A percentile compares a stretch with the other conserved stretches of the same genome.
These are phyloP conservation scores for Drosophila glabriapex DNA, from an alignment of 2,888 invertebrate species.

Conservation along the genomic window DNA sequence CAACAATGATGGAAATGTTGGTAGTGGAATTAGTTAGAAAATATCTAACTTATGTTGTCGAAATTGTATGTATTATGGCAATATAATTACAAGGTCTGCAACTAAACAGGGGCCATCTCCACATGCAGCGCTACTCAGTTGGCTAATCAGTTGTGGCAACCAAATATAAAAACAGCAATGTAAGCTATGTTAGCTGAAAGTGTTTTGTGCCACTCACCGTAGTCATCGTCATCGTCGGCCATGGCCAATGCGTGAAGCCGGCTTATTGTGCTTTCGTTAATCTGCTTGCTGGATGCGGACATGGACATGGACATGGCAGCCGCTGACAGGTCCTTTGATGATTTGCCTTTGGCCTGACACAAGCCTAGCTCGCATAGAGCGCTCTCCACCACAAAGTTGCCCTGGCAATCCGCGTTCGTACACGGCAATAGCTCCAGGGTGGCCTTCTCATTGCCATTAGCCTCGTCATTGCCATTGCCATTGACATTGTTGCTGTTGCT, in stretches of 20 bases:
- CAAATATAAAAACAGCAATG: background rate
- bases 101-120: background rate
- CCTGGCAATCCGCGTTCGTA: conserved; percentile 77
- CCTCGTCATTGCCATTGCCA: conserved; percentile 51
- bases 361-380: conserved; percentile 83
- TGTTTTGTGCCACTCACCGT: conserved; percentile 73
- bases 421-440: conserved; percentile 59
- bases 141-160: conserved; percentile 5
- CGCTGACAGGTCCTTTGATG: conserved; percentile 72
- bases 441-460: conserved; percentile 52
- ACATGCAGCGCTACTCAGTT: background rate
- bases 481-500: conserved; percentile 42
- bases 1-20: background rate
- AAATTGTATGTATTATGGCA: too few species aligned
- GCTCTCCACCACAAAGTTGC: conserved; percentile 78
- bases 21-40: background rate
- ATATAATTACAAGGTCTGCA: too few species aligned
- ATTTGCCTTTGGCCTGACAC: conserved; percentile 73
- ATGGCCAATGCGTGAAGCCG: conserved; percentile 85
- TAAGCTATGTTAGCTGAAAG: background rate
- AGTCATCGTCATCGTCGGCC: conserved; percentile 85
- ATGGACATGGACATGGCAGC: conserved; percentile 52
- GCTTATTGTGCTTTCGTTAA: conserved; percentile 85
- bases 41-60: background rate
- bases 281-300: conserved; percentile 72